Base-by-base conservation (phyloP, 2,113 vertebrate genomes). In the Chamaea fasciata region DNA sequence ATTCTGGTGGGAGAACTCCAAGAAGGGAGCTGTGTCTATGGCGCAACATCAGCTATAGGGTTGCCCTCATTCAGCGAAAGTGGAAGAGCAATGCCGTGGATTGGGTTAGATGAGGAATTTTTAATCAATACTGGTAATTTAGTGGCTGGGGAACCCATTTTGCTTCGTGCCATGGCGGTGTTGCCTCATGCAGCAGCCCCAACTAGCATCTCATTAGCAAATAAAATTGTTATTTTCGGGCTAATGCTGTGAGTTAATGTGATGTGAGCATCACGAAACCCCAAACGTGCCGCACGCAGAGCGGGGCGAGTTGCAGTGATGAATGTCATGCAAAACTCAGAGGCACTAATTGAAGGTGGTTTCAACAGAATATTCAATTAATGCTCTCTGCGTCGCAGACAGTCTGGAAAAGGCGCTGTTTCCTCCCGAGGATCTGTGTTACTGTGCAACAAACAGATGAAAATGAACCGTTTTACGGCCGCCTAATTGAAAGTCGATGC, bases 341-440 rank as follows among this genome's bases (percentile, higher is more conserved):
- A 97, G 92, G 95, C 89, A 44, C 92, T 97, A 97, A 97, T 95
- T 97, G 97, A 97, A 97, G 97, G 94, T 92, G 97, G 93, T 94
- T 97, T 97, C 88, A 84, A 87, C 89, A 82, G 96, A 97, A 98
- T 97, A 97, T 95, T 96, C 96, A 97, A 97, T 97, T 97, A 97
- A 97, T 96, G 92, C 83, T 87, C 93, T 85, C 92, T 93, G 96
- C n/a, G 84, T 95, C 82, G 76, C 83, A 96, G 95, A 87, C 77
- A 79, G 94, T 90, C 92, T 92, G 95, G 85, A 78, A 83, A 89
- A 97, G 94, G 95, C 76, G 10, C 91, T 39, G 92, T 96, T 95
- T 84, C 42, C 97, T 97, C 97, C 82, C 5, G 96, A 95, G 96
- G 93, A 96, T 95, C 95, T 52, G 75, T 49, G 95, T 94, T 96